Conservation (phyloP, 1,140 invertebrate genomes). For the Bombyx mandarina region DNA sequence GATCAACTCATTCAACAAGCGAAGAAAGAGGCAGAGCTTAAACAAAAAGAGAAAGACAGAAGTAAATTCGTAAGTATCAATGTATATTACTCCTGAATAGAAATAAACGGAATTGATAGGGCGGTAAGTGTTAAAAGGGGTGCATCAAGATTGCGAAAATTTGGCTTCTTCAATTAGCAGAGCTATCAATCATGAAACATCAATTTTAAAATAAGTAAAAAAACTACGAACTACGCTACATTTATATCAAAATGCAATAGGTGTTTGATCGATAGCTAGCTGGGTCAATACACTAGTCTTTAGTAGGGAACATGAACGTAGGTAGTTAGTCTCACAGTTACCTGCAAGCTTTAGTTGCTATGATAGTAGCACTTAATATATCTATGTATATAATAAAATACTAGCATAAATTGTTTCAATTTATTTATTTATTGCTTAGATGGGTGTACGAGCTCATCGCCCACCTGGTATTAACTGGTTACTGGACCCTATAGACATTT, state of each 20-base stretch:
- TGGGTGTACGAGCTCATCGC: too few relatives aligned
- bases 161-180: conserved; percentile 50
- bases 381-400: too few relatives aligned
- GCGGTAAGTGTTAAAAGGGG: conserved; percentile 57
- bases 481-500: too few relatives aligned
- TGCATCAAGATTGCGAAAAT: conserved; percentile 45
- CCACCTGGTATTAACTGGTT: too few relatives aligned
- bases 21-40: conserved; percentile 62
- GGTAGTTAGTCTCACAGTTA: not conserved
- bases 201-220: conserved; percentile 9
- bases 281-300: too few relatives aligned
- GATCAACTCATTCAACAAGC: conserved; percentile 66
- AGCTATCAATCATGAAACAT: conserved; percentile 24
- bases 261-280: conserved; percentile 35
- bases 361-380: too few relatives aligned
- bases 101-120: conserved; percentile 54
- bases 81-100: conserved; percentile 62
- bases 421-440: too few relatives aligned
- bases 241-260: conserved; percentile 18
- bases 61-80: conserved; percentile 68
- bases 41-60: conserved; percentile 68
- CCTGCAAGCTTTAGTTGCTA: too few relatives aligned
- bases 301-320: not conserved
- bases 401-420: too few relatives aligned
- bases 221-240: conserved; percentile 9